Evolutionary conservation across 2,888 invertebrate species (phyloP).

Genomic region (Lydus trimaculatus): DNA sequence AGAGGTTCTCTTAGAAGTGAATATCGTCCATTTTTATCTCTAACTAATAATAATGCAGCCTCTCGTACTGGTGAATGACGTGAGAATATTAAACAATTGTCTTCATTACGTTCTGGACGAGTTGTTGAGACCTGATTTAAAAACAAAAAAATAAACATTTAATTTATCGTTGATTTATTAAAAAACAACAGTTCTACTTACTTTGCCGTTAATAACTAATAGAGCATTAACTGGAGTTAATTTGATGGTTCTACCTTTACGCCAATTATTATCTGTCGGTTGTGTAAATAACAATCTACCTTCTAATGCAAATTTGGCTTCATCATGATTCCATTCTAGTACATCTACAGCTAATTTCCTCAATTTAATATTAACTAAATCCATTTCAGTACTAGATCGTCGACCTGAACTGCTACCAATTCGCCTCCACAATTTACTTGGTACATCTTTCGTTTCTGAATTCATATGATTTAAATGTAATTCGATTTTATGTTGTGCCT

Average conservation of each 20-base stretch:
- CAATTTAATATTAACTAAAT: slow-evolving; percentile 88
- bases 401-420: slow-evolving; percentile 76
- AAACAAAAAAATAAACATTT: neutral
- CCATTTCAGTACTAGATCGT: slow-evolving; percentile 81
- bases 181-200: slow-evolving; percentile 55
- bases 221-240: slow-evolving; percentile 88
- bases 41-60: slow-evolving; percentile 85
- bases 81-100: slow-evolving; percentile 66
- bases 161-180: neutral
- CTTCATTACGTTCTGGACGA: slow-evolving; percentile 43
- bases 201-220: slow-evolving; percentile 92
- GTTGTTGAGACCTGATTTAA: slow-evolving; percentile 29
- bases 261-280: slow-evolving; percentile 91
- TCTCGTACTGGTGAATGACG: slow-evolving; percentile 81
- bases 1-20: slow-evolving; percentile 88
- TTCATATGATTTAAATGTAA: slow-evolving; percentile 94
- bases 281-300: slow-evolving; percentile 88
- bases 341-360: slow-evolving; percentile 94
- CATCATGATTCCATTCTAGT: slow-evolving; percentile 93
- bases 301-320: slow-evolving; percentile 89
- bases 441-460: slow-evolving; percentile 89
- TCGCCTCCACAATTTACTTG: slow-evolving; percentile 89
- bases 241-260: slow-evolving; percentile 87
- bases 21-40: slow-evolving; percentile 90
- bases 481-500: slow-evolving; percentile 92